Evolutionary conservation across 2,888 invertebrate genomes (phyloP).

Genomic region (Drosophila nigricruria): DNA sequence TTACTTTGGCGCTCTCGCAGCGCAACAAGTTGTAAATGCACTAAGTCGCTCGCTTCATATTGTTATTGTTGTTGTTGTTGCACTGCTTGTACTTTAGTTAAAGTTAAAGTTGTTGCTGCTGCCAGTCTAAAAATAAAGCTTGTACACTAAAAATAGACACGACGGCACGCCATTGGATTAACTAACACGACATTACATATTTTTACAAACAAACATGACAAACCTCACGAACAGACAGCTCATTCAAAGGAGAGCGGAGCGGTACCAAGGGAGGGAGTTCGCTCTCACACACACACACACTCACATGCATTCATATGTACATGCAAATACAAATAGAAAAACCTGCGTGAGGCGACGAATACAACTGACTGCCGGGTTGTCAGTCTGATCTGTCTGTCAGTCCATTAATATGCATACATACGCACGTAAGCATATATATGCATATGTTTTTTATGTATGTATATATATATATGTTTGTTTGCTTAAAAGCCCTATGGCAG

Average conservation of each 20-base stretch:
- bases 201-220: slow-evolving; percentile 69
- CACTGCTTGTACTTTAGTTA: slow-evolving; percentile 53
- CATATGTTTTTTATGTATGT: background rate
- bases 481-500: slow-evolving; percentile 33
- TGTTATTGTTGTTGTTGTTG: slow-evolving; percentile 34
- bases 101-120: slow-evolving; percentile 60
- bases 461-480: slow-evolving; percentile 14
- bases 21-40: slow-evolving; percentile 73
- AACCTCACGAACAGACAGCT: slow-evolving; percentile 38
- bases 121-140: slow-evolving; percentile 68
- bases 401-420: slow-evolving; percentile 40
- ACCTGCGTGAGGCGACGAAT: slow-evolving; percentile 39
- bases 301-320: slow-evolving; percentile 21
- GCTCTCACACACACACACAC: slow-evolving; percentile 10
- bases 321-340: slow-evolving; percentile 31
- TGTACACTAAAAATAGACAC: slow-evolving; percentile 72
- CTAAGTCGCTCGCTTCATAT: slow-evolving; percentile 32
- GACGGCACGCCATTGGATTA: slow-evolving; percentile 68
- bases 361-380: slow-evolving; percentile 54
- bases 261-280: background rate
- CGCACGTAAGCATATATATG: background rate
- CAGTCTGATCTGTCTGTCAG: slow-evolving; percentile 31
- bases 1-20: slow-evolving; percentile 21
- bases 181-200: slow-evolving; percentile 74
- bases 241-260: background rate